Evolutionary conservation across 1,140 invertebrate species (phyloP), one percentile per base, ranked within the genome.

Genomic region (Platorchestia sp.): DNA sequence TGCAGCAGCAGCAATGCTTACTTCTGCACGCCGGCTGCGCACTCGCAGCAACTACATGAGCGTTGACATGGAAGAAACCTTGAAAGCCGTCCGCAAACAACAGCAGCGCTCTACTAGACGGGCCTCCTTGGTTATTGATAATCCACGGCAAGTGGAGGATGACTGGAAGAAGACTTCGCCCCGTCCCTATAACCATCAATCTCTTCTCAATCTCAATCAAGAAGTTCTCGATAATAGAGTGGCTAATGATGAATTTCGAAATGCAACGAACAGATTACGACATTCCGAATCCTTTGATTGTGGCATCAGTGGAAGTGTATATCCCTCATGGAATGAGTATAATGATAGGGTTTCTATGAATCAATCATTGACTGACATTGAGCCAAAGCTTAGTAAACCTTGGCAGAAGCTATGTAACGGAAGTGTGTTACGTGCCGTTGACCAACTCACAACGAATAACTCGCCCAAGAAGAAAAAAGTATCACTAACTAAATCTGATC

Each of bases 361-460:
- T 22, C 96, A 96, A 43, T 87, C 95, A 59, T 95, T 96, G 93
- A 95, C 59, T 14, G 95, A 95, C 41, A 95, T 95, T 7, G 51
- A 95, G 19, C 95, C 95, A 42, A 95, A 95, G 40, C 95, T 95
- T 42, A 87, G 95, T 43, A 96, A 96, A 95, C 96, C 96, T 3
- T 96, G 96, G 96, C 95, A 96, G 95, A 96, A 96, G 44, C 86
- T 96, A 10, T 96, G 96, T 59, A 96, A 96, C 95, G 96, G 96
- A 42, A 96, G 95, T 86, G 96, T 96, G 19, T 96, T 96, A 89
- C 95, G 96, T 41, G 96, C 96, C 41, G 96, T 96, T 43, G 93
- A 95, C 43, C 96, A 96, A 95, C 95, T 96, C 1, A 95, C 95
- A 40, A 93, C 91, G 41, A 45, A 45, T 44, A 93, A 93, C 45